Conservation (phyloP, 2,113 vertebrate species). For the Lepus timidus region DNA sequence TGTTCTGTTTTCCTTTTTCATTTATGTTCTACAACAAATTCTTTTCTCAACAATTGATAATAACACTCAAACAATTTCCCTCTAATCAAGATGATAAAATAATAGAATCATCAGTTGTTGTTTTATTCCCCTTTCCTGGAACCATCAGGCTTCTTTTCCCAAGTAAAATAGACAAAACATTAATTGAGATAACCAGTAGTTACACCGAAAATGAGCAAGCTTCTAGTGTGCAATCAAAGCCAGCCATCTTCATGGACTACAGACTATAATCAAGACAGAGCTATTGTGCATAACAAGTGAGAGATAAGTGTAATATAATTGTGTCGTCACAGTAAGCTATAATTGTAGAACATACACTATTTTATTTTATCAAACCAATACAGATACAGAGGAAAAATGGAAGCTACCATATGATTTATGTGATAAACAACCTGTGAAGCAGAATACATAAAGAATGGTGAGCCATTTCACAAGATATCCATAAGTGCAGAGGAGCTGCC, state of each 20-base stretch:
- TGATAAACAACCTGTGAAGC: not conserved
- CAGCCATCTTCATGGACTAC: not conserved
- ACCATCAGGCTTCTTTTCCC: not conserved
- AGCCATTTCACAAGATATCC: not conserved
- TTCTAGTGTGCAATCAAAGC: not conserved
- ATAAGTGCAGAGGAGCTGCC: not conserved
- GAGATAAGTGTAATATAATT: not conserved
- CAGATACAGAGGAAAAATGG: constrained; percentile 15
- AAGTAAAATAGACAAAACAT: constrained; percentile 47
- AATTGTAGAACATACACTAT: not conserved
- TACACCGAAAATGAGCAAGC: constrained; percentile 13
- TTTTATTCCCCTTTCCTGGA: not conserved
- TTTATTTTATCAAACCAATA: constrained; percentile 16
- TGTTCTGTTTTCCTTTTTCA: not conserved
- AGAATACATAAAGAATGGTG: not conserved
- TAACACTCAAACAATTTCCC: not conserved
- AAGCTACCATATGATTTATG: constrained; percentile 39
- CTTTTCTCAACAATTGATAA: not conserved
- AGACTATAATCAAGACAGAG: not conserved
- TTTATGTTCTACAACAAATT: constrained; percentile 35
- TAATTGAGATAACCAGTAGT: constrained; percentile 52
- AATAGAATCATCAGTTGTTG: not conserved
- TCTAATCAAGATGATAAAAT: constrained; percentile 42
- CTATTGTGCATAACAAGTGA: not conserved
- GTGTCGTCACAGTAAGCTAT: not conserved